Evolutionary conservation across 2,113 vertebrate genomes (phyloP).

Genomic region (Osmerus mordax): DNA sequence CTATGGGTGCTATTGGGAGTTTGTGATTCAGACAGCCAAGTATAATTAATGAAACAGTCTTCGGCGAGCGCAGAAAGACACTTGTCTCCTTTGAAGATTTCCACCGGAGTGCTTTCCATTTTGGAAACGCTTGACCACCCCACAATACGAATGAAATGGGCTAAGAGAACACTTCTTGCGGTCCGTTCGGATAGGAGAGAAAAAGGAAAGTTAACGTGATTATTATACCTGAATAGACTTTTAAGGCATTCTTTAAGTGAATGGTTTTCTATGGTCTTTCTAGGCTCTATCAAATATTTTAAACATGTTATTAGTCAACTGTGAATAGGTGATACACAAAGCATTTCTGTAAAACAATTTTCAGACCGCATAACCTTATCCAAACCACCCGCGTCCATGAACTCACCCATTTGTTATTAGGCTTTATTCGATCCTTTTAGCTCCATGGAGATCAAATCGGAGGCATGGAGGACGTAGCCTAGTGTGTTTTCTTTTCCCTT

Average conservation of each 20-base stretch:
- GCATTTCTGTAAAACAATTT: too few relatives aligned
- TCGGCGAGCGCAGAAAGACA: conserved; percentile 52
- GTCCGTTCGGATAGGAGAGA: background rate
- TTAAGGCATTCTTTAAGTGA: background rate
- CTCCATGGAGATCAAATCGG: background rate
- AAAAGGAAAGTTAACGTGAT: background rate
- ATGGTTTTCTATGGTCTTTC: background rate
- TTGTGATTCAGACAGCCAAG: conserved; percentile 52
- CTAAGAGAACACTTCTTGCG: background rate
- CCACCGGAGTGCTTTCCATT: conserved; percentile 67
- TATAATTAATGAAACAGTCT: conserved; percentile 61
- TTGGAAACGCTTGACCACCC: conserved; percentile 2
- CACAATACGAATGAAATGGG: background rate
- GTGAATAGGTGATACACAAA: too few relatives aligned
- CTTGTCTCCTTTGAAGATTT: conserved; percentile 66
- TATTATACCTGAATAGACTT: background rate
- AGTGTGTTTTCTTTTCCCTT: conserved; percentile 1
- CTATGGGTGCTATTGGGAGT: conserved; percentile 55
- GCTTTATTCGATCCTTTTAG: background rate
- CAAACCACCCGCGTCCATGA: background rate
- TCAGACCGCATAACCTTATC: too few relatives aligned
- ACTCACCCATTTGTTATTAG: conserved; percentile 47
- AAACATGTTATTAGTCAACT: too few relatives aligned
- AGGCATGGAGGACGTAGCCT: too few relatives aligned
- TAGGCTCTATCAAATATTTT: too few relatives aligned